Percentiles rank a stretch among this genome's conserved stretches.
These are phyloP conservation scores for Leptura quadrifasciata DNA, from an alignment of 2,888 invertebrate genomes.

Conservation along the genomic window DNA sequence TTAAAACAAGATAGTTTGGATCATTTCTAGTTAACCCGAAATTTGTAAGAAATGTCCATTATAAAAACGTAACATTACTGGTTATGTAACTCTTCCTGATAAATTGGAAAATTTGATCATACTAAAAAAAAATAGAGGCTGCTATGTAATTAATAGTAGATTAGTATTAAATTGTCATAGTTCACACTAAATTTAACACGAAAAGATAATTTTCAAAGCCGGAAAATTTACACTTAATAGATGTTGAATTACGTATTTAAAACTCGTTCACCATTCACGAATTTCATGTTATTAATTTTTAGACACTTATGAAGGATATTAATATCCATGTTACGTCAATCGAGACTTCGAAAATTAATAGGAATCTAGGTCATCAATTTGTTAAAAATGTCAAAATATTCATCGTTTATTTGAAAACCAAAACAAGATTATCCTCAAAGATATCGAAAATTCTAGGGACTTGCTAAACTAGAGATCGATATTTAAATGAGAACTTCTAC, in stretches of 20 bases:
- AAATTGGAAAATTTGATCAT: too few relatives aligned
- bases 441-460: neutral
- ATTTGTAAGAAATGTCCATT: too few relatives aligned
- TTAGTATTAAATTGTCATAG: too few relatives aligned
- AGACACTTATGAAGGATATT: constrained; percentile 7
- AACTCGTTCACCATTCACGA: neutral
- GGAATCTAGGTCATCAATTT: neutral
- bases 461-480: neutral
- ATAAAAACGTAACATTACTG: too few relatives aligned
- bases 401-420: neutral
- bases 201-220: too few relatives aligned
- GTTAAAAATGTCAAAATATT: neutral
- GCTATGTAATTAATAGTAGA: too few relatives aligned
- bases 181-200: too few relatives aligned
- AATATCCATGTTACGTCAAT: neutral
- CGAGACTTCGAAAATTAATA: neutral
- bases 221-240: neutral
- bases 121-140: too few relatives aligned
- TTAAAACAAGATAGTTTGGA: too few relatives aligned
- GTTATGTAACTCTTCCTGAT: too few relatives aligned
- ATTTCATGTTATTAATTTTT: neutral
- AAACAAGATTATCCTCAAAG: neutral
- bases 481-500: neutral
- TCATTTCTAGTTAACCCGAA: too few relatives aligned
- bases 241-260: neutral